These are phyloP conservation scores for Petrocephalus schoutedeni DNA, from an alignment of 2,797 vertebrate genomes.

Conservation along the genomic window DNA sequence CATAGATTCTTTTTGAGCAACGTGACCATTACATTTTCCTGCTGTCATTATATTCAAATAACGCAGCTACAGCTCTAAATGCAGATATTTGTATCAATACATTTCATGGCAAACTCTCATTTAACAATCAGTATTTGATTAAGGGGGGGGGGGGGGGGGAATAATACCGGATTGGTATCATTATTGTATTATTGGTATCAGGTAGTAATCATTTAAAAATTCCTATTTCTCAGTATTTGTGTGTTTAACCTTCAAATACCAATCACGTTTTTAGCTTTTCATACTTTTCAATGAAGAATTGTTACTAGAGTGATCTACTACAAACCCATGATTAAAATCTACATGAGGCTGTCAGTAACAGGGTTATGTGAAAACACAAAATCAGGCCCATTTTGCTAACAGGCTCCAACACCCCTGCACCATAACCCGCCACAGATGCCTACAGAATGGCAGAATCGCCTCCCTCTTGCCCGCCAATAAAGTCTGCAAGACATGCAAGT, in stretches of 20 bases:
- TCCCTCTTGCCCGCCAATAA: background rate
- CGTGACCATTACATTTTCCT: background rate
- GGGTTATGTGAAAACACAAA: background rate
- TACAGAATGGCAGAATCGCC: background rate
- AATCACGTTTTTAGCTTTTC: background rate
- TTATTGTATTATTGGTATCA: background rate
- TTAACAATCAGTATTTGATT: background rate
- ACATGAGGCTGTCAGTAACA: background rate
- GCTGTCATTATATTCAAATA: background rate
- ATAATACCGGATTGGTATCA: background rate
- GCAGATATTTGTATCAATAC: background rate
- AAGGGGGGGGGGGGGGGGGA: background rate
- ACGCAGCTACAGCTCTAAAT: background rate
- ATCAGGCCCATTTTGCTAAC: background rate
- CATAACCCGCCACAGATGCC: background rate
- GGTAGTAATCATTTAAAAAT: background rate
- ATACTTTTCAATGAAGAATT: background rate
- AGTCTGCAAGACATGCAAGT: background rate
- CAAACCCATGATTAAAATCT: background rate
- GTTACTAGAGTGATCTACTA: background rate
- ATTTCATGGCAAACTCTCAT: background rate
- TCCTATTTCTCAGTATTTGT: background rate
- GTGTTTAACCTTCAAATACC: background rate
- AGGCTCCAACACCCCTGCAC: background rate
- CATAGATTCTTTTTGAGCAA: background rate